These are phyloP conservation scores for Siphonodentalium dalli DNA, from an alignment of 2,888 invertebrate species.

Conservation along the genomic window DNA sequence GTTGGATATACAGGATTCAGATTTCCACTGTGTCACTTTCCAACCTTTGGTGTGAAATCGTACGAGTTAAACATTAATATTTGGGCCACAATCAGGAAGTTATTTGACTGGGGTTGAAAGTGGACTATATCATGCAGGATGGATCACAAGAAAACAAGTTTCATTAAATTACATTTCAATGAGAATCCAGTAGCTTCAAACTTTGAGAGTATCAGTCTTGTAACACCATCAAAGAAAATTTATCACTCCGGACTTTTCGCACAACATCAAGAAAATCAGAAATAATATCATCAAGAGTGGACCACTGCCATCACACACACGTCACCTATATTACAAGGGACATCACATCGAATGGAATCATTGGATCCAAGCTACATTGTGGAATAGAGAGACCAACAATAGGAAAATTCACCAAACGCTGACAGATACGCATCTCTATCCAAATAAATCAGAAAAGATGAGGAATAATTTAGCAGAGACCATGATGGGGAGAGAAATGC, in stretches of 20 bases:
- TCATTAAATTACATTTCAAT: slow-evolving; percentile 1
- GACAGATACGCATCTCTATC: slow-evolving; percentile 23
- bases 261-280: slow-evolving; percentile 24
- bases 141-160: slow-evolving; percentile 27
- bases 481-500: slow-evolving; percentile 24
- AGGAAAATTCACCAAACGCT: slow-evolving; percentile 23
- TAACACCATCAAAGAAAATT: slow-evolving; percentile 5
- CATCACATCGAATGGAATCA: slow-evolving; percentile 23
- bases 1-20: slow-evolving; percentile 27
- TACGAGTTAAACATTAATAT: slow-evolving; percentile 24
- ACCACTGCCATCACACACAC: not conserved
- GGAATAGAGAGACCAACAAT: slow-evolving; percentile 24
- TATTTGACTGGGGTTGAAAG: slow-evolving; percentile 20
- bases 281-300: slow-evolving; percentile 30
- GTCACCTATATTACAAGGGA: not conserved
- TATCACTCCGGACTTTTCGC: slow-evolving; percentile 23
- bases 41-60: too few relatives aligned
- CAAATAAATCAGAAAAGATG: slow-evolving; percentile 28
- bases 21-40: slow-evolving; percentile 29
- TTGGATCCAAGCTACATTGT: slow-evolving; percentile 21
- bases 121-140: slow-evolving; percentile 28
- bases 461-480: slow-evolving; percentile 30
- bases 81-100: slow-evolving; percentile 20
- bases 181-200: slow-evolving; percentile 1
- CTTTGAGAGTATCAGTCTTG: slow-evolving; percentile 4